Evolutionary conservation across 2,888 invertebrate species (phyloP), one percentile per base, ranked within the genome.

Genomic region (Polietes domitor): DNA sequence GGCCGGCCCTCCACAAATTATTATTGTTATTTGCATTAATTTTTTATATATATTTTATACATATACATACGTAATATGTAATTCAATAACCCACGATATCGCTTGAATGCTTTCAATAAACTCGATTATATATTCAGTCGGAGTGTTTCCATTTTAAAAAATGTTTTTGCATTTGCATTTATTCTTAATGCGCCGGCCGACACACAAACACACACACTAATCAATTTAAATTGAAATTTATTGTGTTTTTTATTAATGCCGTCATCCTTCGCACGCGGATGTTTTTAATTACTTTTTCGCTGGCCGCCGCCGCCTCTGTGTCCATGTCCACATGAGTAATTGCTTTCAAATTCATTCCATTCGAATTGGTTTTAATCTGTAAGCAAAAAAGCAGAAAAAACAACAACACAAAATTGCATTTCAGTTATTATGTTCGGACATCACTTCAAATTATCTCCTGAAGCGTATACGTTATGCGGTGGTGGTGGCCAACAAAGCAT

Each of bases 201-300:
- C n/a, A 47, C n/a, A 17, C 26, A 58, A n/a, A n/a, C n/a, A 5
- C 55, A 26, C 58, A n/a, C 41, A 65, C 65, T 65, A 65, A 65
- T 65, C 65, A 41, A 65, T 65, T 65, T 65, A 37, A 37, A 63
- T 63, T 63, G 26, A 24, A 12, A 32, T 28, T 63, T 37, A 65
- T 65, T 37, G 65, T 10, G 10, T 32, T 26, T 63, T 63, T 63
- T 63, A 17, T 63, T 32, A 12, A 58, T 12, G 21, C 15, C 58
- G 19, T n/a, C 10, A 28, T n/a, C 24, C n/a, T 17, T 63, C 32
- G n/a, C 7, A 1, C 24, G 32, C 1, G 21, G 7, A 58, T 12
- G 10, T 61, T 43, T 68, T 68, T 68, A 68, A 68, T 68, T 43
- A 68, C 43, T 43, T 68, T 41, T 65, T 43, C 24, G 5, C 21